These are phyloP conservation scores for Melieria omissa DNA, from an alignment of 2,888 invertebrate species.

Conservation along the genomic window DNA sequence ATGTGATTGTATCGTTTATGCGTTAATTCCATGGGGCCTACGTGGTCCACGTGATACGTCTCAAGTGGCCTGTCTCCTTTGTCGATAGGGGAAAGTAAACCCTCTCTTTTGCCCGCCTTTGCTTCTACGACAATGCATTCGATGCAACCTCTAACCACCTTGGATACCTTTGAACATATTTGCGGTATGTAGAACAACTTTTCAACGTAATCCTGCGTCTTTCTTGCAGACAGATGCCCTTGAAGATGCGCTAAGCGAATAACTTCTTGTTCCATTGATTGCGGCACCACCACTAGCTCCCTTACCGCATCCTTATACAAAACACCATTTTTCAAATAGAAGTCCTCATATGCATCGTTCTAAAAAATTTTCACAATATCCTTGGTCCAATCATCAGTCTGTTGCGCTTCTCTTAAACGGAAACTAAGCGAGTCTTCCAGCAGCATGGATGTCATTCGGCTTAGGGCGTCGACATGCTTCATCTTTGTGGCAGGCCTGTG, in stretches of 20 bases:
- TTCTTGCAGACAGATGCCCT: constrained; percentile 34
- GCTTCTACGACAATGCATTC: constrained; percentile 16
- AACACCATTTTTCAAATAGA: constrained; percentile 2
- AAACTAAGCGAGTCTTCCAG: constrained; percentile 30
- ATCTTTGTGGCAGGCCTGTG: constrained; percentile 38
- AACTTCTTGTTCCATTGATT: constrained; percentile 46
- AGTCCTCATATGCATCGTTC: constrained; percentile 1
- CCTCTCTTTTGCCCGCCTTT: constrained; percentile 24
- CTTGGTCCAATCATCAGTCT: constrained; percentile 31
- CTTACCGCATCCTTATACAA: constrained; percentile 11
- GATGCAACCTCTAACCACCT: background rate
- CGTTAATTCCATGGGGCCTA: constrained; percentile 55
- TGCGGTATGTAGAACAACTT: constrained; percentile 39
- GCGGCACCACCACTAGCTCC: constrained; percentile 8
- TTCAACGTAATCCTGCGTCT: constrained; percentile 26
- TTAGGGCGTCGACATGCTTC: constrained; percentile 39
- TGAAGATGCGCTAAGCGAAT: constrained; percentile 54
- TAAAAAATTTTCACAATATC: constrained; percentile 31
- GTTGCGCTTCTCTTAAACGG: constrained; percentile 24
- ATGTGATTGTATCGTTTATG: constrained; percentile 57
- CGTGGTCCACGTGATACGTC: constrained; percentile 53
- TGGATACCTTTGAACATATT: background rate
- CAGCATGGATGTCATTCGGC: constrained; percentile 30
- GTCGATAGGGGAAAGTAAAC: constrained; percentile 33
- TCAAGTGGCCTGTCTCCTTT: constrained; percentile 46